These are phyloP conservation scores for Anneissia japonica DNA, from an alignment of 35 echinoderm and acorn worm species.

Conservation along the genomic window DNA sequence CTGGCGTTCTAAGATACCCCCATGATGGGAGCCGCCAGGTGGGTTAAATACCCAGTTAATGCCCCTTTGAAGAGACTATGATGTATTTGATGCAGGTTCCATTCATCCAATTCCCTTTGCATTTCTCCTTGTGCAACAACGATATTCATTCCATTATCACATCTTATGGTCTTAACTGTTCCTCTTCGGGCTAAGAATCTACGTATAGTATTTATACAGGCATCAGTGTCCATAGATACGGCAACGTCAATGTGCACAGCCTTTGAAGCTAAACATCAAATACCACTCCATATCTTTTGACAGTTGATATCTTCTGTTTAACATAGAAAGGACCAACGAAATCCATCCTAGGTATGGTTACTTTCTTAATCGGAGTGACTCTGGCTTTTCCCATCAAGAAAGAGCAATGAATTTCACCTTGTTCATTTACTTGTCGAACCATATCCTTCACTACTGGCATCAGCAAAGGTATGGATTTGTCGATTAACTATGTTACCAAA, in stretches of 20 bases:
- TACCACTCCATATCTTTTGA: slow-evolving; percentile 15
- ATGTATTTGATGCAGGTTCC: not conserved
- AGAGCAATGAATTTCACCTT: not conserved
- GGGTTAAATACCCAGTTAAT: not conserved
- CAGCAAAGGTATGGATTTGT: slow-evolving; percentile 33
- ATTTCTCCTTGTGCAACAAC: not conserved
- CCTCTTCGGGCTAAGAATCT: not conserved
- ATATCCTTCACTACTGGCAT: slow-evolving; percentile 31
- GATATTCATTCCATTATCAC: not conserved
- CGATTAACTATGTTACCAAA: slow-evolving; percentile 29
- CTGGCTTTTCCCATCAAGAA: not conserved
- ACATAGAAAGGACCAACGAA: slow-evolving; percentile 7
- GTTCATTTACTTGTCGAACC: not conserved
- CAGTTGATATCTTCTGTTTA: not conserved
- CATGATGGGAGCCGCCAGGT: not conserved
- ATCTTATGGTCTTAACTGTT: not conserved
- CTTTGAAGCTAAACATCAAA: not conserved
- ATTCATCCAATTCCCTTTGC: not conserved
- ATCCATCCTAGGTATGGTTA: not conserved
- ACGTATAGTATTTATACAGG: not conserved
- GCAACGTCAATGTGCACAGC: not conserved
- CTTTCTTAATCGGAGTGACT: not conserved
- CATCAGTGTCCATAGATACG: not conserved
- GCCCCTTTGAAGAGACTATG: not conserved
- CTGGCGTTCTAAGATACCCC: not conserved